Conservation (phyloP, 2,888 invertebrate species). For the Amorpha juglandis region DNA sequence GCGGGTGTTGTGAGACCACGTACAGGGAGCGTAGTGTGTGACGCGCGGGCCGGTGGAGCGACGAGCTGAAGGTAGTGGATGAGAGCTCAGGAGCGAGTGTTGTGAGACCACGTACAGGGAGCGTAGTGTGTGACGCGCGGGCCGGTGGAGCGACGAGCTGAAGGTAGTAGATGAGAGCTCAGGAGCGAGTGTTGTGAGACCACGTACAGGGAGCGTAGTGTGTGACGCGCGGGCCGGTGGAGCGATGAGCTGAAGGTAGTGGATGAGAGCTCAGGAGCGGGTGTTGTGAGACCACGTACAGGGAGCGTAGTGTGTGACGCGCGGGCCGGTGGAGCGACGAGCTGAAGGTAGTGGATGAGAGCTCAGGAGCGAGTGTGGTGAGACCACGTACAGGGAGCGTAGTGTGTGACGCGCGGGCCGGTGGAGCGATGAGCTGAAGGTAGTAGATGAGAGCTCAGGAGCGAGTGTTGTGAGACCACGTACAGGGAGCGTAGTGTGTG, state of each 20-base stretch:
- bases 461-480: background rate
- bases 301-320: background rate
- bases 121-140: background rate
- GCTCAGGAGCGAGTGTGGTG: constrained; percentile 8
- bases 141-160: background rate
- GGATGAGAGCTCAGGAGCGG: background rate
- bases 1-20: background rate
- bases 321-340: background rate
- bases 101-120: constrained; percentile 1
- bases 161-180: constrained; percentile 7
- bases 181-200: constrained; percentile 8
- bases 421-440: background rate
- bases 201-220: constrained; percentile 18
- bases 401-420: constrained; percentile 5
- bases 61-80: background rate
- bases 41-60: background rate
- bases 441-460: constrained; percentile 1
- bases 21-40: background rate
- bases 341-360: constrained; percentile 3
- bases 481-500: background rate
- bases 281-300: constrained; percentile 5
- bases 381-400: constrained; percentile 20
- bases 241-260: background rate
- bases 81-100: background rate
- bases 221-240: background rate